These are phyloP conservation scores for Meganola albula DNA, from an alignment of 2,888 invertebrate species.

Conservation along the genomic window DNA sequence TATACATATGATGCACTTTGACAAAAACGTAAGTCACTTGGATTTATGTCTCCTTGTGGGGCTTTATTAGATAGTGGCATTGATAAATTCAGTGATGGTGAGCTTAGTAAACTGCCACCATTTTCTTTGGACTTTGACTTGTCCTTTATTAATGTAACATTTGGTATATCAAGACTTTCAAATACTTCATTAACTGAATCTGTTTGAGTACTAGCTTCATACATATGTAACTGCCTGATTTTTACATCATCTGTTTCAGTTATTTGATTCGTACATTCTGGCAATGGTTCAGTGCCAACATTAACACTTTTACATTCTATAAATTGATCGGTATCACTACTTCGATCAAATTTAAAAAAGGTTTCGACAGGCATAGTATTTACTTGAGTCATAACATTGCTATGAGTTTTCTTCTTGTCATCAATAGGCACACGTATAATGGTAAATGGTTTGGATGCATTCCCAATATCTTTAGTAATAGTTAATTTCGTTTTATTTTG, in stretches of 20 bases:
- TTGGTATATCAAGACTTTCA: slow-evolving; percentile 65
- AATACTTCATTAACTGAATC: slow-evolving; percentile 39
- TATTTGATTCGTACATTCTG: slow-evolving; percentile 31
- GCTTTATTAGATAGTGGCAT: slow-evolving; percentile 34
- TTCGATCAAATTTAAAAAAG: slow-evolving; percentile 23
- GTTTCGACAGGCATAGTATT: neutral
- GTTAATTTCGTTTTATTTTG: slow-evolving; percentile 27
- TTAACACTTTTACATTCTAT: slow-evolving; percentile 33
- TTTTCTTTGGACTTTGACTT: slow-evolving; percentile 45
- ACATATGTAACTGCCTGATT: slow-evolving; percentile 29
- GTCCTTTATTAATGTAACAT: slow-evolving; percentile 58
- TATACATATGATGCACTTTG: slow-evolving; percentile 55
- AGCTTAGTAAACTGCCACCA: slow-evolving; percentile 33
- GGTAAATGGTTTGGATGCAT: slow-evolving; percentile 33
- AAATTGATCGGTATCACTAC: slow-evolving; percentile 30
- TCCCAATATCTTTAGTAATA: slow-evolving; percentile 33
- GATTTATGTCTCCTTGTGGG: slow-evolving; percentile 30
- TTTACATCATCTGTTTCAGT: slow-evolving; percentile 39
- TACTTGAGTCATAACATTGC: slow-evolving; percentile 3
- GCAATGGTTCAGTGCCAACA: slow-evolving; percentile 37
- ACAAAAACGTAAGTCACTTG: slow-evolving; percentile 31
- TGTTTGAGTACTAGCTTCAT: slow-evolving; percentile 33
- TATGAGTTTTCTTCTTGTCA: slow-evolving; percentile 30
- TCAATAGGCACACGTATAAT: slow-evolving; percentile 53
- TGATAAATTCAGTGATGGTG: slow-evolving; percentile 45